Percentiles rank a stretch among this genome's conserved stretches.
Evolutionary conservation across 92 coral and sea anemone genomes (phyloP).

Genomic region (Blastomussa wellsi): DNA sequence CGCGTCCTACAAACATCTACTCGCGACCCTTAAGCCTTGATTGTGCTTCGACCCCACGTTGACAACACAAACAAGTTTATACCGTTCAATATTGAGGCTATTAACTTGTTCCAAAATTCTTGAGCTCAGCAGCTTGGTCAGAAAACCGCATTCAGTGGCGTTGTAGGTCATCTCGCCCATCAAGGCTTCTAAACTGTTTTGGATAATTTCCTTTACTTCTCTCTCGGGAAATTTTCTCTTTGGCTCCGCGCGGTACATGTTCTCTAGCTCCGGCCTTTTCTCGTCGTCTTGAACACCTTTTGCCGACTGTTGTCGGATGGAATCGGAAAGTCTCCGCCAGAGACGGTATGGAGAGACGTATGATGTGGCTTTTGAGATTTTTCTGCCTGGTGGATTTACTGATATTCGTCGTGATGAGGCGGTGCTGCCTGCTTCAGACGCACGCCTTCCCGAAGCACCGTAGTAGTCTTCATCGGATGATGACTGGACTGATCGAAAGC

Average conservation of each 20-base stretch:
- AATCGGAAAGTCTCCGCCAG: conserved; percentile 48
- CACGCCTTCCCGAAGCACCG: background rate
- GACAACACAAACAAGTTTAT: conserved; percentile 82
- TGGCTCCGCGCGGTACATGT: conserved; percentile 89
- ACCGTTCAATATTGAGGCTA: conserved; percentile 66
- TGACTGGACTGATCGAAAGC: conserved; percentile 32
- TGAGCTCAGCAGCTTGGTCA: conserved; percentile 75
- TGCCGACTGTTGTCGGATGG: background rate
- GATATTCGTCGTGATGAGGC: conserved; percentile 22
- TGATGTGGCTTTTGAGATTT: conserved; percentile 28
- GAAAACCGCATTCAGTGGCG: conserved; percentile 51
- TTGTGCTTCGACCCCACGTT: conserved; percentile 69
- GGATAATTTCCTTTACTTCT: conserved; percentile 70
- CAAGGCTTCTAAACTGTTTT: conserved; percentile 53
- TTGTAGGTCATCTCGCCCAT: conserved; percentile 49
- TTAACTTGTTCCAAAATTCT: conserved; percentile 78
- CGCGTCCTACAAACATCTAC: conserved; percentile 91
- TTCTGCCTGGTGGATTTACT: conserved; percentile 4
- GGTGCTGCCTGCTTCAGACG: background rate
- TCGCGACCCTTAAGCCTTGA: conserved; percentile 71
- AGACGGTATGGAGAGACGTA: conserved; percentile 60
- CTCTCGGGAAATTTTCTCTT: conserved; percentile 64
- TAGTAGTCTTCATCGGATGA: conserved; percentile 20
- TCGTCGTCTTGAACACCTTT: conserved; percentile 7
- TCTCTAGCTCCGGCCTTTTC: conserved; percentile 47